Base-by-base conservation (phyloP, 2,888 invertebrate genomes). In the Pyrgus malvae region DNA sequence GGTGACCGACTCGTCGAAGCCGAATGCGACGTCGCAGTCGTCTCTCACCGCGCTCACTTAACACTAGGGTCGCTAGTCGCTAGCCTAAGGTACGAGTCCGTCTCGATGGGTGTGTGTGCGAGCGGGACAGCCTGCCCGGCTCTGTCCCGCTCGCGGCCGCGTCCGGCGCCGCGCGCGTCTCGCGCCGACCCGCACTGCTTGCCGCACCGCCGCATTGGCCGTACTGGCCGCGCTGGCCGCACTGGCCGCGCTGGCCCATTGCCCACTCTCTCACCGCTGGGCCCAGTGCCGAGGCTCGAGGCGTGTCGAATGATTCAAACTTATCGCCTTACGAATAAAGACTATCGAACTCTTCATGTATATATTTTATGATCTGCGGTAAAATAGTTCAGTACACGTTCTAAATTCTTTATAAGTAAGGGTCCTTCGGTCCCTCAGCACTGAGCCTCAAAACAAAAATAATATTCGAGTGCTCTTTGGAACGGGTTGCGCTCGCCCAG, bases 401-500 rank as follows among this genome's bases (percentile, higher is more conserved):
- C n/a, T n/a, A n/a, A n/a, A n/a, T n/a, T n/a, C n/a, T n/a, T n/a
- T n/a, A n/a, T n/a, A n/a, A n/a, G n/a, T n/a, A n/a, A n/a, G n/a
- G n/a, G n/a, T n/a, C n/a, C n/a, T n/a, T n/a, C n/a, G n/a, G n/a
- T n/a, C n/a, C n/a, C n/a, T n/a, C n/a, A n/a, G n/a, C n/a, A n/a
- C n/a, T n/a, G n/a, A n/a, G n/a, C n/a, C n/a, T n/a, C n/a, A n/a
- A n/a, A n/a, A n/a, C n/a, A n/a, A n/a, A n/a, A n/a, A n/a, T 76
- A 80, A 76, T 64, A 72, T 68, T 64, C 67, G 69, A 42, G 41
- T 78, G 82, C 81, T 83, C 86, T 87, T 87, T 87, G 87, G 88
- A 83, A 82, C 83, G 76, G 80, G 76, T 79, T 76, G 70, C 75
- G 73, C 75, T 76, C 79, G 78, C 35, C 9, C 9, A 6, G 9